These are phyloP conservation scores for Odontothrips loti DNA, from an alignment of 2,888 invertebrate species.

Conservation along the genomic window DNA sequence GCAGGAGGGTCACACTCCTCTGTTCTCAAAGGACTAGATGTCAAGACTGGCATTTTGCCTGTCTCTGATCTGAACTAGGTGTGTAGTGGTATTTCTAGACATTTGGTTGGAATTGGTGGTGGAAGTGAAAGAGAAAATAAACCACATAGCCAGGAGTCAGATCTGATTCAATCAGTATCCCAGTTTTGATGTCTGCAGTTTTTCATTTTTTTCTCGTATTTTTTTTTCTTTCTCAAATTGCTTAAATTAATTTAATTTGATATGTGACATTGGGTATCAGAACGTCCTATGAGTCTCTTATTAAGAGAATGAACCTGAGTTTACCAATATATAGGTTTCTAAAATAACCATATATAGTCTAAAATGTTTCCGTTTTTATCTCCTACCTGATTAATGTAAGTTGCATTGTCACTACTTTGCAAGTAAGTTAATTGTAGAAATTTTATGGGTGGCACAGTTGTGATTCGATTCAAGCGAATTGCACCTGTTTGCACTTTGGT, in stretches of 20 bases:
- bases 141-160: background rate
- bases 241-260: background rate
- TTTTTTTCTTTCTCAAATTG: background rate
- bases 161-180: background rate
- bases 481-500: background rate
- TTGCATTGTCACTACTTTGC: background rate
- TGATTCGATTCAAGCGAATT: background rate
- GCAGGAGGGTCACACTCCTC: background rate
- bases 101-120: background rate
- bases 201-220: background rate
- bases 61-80: background rate
- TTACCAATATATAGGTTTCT: background rate
- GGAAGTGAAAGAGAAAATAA: too few species aligned
- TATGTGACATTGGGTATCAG: background rate
- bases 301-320: background rate
- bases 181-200: background rate
- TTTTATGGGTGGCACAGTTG: background rate
- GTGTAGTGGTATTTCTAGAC: background rate
- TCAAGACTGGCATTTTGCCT: background rate
- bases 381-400: slow-evolving; percentile 25
- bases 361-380: background rate
- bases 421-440: slow-evolving; percentile 4
- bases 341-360: too few species aligned
- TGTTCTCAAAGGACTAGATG: background rate
- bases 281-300: background rate